phyloP scores from a whole-genome alignment of 1,140 invertebrate species.

The Drosophila ohnishii region DNA sequence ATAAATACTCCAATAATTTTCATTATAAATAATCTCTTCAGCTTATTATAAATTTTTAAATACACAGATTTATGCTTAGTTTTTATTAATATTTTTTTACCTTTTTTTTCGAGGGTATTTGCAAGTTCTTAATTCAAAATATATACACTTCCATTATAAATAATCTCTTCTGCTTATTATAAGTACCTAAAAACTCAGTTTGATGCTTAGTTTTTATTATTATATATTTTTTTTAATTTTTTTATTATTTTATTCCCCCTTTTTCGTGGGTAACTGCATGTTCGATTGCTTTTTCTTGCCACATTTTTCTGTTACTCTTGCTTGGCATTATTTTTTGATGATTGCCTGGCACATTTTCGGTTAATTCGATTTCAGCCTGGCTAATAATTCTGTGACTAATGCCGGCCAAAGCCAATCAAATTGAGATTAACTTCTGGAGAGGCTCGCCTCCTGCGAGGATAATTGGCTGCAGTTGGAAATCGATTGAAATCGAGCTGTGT shows the following conservation, averaged over 20 bases:
- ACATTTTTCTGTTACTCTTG: slow-evolving; percentile 5
- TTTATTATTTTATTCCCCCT: no score
- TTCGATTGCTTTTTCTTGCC: slow-evolving; percentile 21
- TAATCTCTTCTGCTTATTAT: background rate
- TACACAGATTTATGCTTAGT: no score
- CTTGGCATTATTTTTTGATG: slow-evolving; percentile 30
- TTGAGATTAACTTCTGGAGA: slow-evolving; percentile 15
- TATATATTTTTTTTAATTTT: no score
- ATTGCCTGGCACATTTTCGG: slow-evolving; percentile 38
- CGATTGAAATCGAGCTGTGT: background rate
- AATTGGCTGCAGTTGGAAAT: slow-evolving; percentile 1
- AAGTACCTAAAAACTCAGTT: background rate
- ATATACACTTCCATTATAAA: background rate
- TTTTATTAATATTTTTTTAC: no score
- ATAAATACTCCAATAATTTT: background rate
- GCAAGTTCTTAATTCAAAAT: background rate
- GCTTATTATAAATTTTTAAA: no score
- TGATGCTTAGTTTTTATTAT: no score
- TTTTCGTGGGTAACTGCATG: background rate
- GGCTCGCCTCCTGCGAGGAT: slow-evolving; percentile 1
- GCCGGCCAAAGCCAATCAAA: slow-evolving; percentile 22
- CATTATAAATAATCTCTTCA: no score
- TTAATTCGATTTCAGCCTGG: slow-evolving; percentile 33
- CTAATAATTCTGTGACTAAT: slow-evolving; percentile 45
- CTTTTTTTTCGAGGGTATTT: no score